Conservation (phyloP, 2,113 vertebrate species). For the Plecturocebus donacophilus region DNA sequence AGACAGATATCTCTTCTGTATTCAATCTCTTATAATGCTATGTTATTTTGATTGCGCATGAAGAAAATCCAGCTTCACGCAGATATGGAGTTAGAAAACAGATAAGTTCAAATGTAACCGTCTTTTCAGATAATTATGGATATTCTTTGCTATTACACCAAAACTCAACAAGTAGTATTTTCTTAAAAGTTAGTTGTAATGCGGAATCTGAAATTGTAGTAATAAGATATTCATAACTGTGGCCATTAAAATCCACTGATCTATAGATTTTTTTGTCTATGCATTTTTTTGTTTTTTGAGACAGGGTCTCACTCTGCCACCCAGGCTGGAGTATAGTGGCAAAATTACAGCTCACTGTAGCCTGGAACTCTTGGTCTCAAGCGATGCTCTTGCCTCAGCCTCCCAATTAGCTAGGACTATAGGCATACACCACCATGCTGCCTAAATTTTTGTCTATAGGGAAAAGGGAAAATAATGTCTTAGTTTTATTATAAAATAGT, state of each 20-base stretch:
- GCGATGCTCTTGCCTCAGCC: no score
- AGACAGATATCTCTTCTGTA: not conserved
- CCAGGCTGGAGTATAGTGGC: no score
- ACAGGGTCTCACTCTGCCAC: no score
- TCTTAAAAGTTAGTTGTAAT: slow-evolving; percentile 21
- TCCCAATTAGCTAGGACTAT: no score
- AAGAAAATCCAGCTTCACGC: not conserved
- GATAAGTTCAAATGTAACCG: not conserved
- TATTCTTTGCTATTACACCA: slow-evolving; percentile 7
- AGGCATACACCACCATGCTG: no score
- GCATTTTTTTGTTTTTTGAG: not conserved
- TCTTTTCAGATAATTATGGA: not conserved
- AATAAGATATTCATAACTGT: not conserved
- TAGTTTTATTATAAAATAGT: not conserved
- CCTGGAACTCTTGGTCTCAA: no score
- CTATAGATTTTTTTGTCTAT: not conserved
- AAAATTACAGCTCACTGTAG: no score
- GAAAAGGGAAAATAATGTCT: not conserved
- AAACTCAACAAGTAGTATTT: not conserved
- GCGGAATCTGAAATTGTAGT: not conserved
- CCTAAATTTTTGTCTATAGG: not conserved
- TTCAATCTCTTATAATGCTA: not conserved
- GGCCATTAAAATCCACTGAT: not conserved
- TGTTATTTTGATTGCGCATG: not conserved
- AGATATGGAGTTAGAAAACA: not conserved